Evolutionary conservation across 2,113 vertebrate genomes (phyloP), one percentile per base, ranked within the genome.

Genomic region (Austrofundulus limnaeus): DNA sequence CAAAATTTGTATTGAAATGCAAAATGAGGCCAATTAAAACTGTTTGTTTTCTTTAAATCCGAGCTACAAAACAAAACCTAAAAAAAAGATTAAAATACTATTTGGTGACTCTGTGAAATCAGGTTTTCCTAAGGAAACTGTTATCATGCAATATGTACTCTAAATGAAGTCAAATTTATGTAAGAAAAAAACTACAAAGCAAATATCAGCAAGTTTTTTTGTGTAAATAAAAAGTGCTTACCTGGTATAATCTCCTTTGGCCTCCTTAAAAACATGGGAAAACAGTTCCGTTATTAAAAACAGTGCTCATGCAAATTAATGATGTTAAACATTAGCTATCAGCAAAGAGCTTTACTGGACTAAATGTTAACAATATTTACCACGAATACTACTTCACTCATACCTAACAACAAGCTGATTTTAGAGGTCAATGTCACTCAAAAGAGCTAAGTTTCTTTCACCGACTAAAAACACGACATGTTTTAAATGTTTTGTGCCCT

Each of bases 181-280:
- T 4, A n/a, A n/a, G 6, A 41, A 12, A 3, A 15, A 34, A 41
- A 41, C 39, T 14, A 41, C 15, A 14, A 14, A 20, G 2, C 13
- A 2, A 21, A 12, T 47, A 21, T 24, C 23, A 25, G 28, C 25
- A n/a, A 4, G 21, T 31, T 10, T 9, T 48, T 6, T 12, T 12
- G 19, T 2, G 12, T 16, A 13, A 25, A 21, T 12, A 46, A 34
- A 38, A 11, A 34, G 2, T 37, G 77, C 89, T 96, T 97, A 99
- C 97, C 96, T 96, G 85, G 80, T 93, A 83, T 94, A 96, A 90
- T 97, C 94, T 53, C 97, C 96, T 85, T 96, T 96, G 55, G 94
- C 92, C 92, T 99, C 97, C 97, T 99, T 75, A 53, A 93, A 24
- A 49, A 28, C 83, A 34, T 56, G 8, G 24, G 38, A 86, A 86